Evolutionary conservation across 2,888 invertebrate genomes (phyloP), one percentile per base, ranked within the genome.

Genomic region (Ochlodes sylvanus): DNA sequence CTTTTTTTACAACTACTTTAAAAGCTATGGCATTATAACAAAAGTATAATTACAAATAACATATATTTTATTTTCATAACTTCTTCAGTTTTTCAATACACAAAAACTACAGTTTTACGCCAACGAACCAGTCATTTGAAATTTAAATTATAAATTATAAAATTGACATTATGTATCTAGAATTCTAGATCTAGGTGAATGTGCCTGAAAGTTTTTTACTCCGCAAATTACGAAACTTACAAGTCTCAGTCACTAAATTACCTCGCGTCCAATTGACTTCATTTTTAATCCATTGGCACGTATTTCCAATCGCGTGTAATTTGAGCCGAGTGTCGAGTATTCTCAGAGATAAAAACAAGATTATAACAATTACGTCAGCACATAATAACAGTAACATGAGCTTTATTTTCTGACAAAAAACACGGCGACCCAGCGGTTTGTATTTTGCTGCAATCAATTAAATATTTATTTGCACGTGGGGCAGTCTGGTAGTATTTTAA

Each of bases 361-460:
- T 57, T 57, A 57, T 14, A 57, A 41, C 41, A 41, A 57, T 57
- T 57, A 57, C 19, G 41, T 41, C 57, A 41, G 19, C 41, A 6
- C 34, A 17, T 57, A 57, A 57, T 57, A 57, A 57, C 57, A 38
- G 57, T 41, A 57, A 57, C 6, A 15, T 12, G 41, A 17, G 44
- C 44, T 47, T 47, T 47, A 47, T n/a, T 7, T 6, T 1, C 17
- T 12, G 41, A 3, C 15, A 15, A n/a, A 17, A 47, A 47, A 14
- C 3, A n/a, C 44, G 7, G 4, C 15, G n/a, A 15, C n/a, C 44
- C 32, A 4, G 21, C 10, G 15, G 56, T 32, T 7, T 47, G n/a
- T 15, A 47, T 56, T 56, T 64, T 19, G 56, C 5, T 64, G 17
- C 34, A 64, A 56, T 64, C 56, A 64, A 64, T 64, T 64, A 44